A percentile compares a stretch with the other conserved stretches of the same genome.
These are phyloP conservation scores for Salpingus planirostris DNA, from an alignment of 2,888 invertebrate genomes.

Conservation along the genomic window DNA sequence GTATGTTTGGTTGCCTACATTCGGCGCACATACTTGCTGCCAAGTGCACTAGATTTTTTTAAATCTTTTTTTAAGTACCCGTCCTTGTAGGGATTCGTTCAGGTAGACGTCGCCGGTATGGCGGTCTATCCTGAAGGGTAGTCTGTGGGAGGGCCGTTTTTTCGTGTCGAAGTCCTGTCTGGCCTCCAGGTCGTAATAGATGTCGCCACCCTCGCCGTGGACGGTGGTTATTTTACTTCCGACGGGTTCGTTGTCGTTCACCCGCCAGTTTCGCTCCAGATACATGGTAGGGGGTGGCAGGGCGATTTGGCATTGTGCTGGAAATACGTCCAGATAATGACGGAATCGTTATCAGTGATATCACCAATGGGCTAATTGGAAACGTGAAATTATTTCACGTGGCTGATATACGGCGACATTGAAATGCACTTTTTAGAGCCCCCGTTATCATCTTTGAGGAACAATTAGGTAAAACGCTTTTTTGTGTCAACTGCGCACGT, in stretches of 20 bases:
- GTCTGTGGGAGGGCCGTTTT: conserved; percentile 34
- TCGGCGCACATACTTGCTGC: no score
- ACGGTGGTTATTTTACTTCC: conserved; percentile 64
- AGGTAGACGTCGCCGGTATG: conserved; percentile 68
- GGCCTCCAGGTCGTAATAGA: conserved; percentile 63
- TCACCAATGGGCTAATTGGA: no score
- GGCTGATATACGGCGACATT: no score
- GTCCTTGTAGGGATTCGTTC: conserved; percentile 66
- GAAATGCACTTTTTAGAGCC: no score
- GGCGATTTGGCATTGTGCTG: conserved; percentile 22
- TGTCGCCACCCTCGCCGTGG: conserved; percentile 54
- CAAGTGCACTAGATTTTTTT: no score
- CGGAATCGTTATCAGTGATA: no score
- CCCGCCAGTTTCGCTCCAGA: conserved; percentile 63
- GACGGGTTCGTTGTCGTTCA: conserved; percentile 61
- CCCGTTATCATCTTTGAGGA: no score
- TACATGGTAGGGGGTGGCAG: conserved; percentile 50
- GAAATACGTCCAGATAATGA: no score
- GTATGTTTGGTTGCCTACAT: no score
- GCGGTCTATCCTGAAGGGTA: conserved; percentile 71
- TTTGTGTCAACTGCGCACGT: no score
- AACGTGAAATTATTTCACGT: no score
- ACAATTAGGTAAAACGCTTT: no score
- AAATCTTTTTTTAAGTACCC: conserved; percentile 49
- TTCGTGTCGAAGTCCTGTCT: conserved; percentile 10